Evolutionary conservation across 37 sponge, comb jelly and placozoan genomes (phyloP), one percentile per base, ranked within the genome.

Genomic region (Spongilla lacustris): DNA sequence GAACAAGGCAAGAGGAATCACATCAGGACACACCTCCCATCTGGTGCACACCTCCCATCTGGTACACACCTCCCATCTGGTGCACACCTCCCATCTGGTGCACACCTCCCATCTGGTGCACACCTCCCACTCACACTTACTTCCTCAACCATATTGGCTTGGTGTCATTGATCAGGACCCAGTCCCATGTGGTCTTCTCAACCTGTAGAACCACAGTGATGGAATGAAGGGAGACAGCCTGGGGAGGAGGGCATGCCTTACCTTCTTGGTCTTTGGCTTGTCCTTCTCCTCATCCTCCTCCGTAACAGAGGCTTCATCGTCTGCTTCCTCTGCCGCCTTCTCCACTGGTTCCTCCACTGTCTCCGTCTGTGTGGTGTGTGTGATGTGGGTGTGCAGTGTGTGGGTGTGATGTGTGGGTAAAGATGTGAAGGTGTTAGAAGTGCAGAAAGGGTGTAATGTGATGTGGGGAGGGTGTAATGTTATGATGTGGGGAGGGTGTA

Each of bases 161-260:
- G 74, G 86, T 92, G 68, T 97, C 94, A 83, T 98, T 98, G 81
- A 97, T 86, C 23, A 92, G 81, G 1, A 96, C 99, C 99, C 99
- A 98, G 90, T 98, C 99, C 97, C 97, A 98, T 0, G 94, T 90
- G 28, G 99, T 98, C 84, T 98, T 98, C 82, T 97, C 98, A 28
- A 97, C 96, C 90, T 91, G 36, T 23, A 85, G 17, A 79, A 32
- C 9, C 67, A 25, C 4, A 36, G 35, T 14, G 37, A 31, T 77
- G 34, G 9, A 0, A 17, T 37, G 28, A 23, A 19, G 13, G 36
- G 11, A 11, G 80, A 41, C n/a, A n/a, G n/a, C n/a, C n/a, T n/a
- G 41, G 41, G 41, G 41, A 6, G 41, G 41, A 6, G 41, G 41
- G 41, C 41, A 41, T 31, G 23, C 29, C 66, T 36, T 28, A 94